Evolutionary conservation across 1,140 invertebrate species (phyloP), one percentile per base, ranked within the genome.

Genomic region (Hyles euphorbiae): DNA sequence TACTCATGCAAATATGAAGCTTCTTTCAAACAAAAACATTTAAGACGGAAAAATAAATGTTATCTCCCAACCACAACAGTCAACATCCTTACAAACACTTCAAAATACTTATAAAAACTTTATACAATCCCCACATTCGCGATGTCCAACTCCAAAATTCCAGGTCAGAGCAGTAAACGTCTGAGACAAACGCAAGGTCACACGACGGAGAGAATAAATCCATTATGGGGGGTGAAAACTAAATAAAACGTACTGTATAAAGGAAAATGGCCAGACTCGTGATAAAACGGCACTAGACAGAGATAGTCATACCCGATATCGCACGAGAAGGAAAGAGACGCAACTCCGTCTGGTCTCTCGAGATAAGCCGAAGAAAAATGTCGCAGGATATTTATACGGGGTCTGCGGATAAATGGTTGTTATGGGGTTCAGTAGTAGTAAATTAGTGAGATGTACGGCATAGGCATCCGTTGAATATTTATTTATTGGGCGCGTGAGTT

Each of bases 351-450:
- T 88, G 85, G 75, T 67, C 71, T 72, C 68, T 66, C 61, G 53
- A 82, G 85, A 88, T 88, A 88, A 88, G 78, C 70, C 71, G 68
- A 83, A 86, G 85, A 88, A 88, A 88, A 88, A 88, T 88, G 85
- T 86, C 85, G 65, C 74, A 53, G 72, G 78, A 85, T 84, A 84
- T 87, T 81, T 87, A 82, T 84, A 70, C 67, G 60, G 75, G 80
- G 74, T 69, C 66, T 68, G 64, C 50, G 69, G 67, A 87, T 83
- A 83, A 80, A 87, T 83, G 76, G 79, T 85, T 85, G 83, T 85
- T 85, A 83, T 81, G 76, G 84, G 81, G 84, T 81, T 65, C 77
- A 63, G 78, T 72, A 74, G 74, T 73, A 78, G 71, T 87, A 87
- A 87, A 87, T 87, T 87, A 87, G 83, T 87, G 75, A 81, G 83